Percentiles rank a stretch among this genome's conserved stretches.
phyloP scores from a whole-genome alignment of 2,797 vertebrate species.

The Oryzias sinensis region DNA sequence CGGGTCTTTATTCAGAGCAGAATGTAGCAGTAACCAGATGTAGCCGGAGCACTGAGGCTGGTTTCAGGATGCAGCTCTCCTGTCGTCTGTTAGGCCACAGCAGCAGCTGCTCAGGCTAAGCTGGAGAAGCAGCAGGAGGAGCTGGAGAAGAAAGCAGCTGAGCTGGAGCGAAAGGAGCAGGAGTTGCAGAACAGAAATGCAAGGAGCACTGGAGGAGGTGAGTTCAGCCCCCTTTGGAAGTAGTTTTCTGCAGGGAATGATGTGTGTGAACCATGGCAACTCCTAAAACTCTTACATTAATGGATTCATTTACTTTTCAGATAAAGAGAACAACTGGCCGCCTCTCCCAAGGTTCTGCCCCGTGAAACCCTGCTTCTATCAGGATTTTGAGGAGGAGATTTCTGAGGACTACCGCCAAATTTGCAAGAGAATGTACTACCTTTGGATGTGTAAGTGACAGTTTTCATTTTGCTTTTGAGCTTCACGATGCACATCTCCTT shows the following conservation, averaged over 20 bases:
- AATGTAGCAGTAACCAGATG: background rate
- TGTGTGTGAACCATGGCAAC: background rate
- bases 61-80: constrained; percentile 3
- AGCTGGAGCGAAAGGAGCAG: constrained; percentile 91
- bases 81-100: constrained; percentile 72
- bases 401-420: constrained; percentile 88
- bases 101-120: constrained; percentile 83
- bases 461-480: too few species aligned
- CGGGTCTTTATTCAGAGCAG: background rate
- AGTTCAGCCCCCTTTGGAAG: background rate
- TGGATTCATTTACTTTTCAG: constrained; percentile 62
- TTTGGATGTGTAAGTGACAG: constrained; percentile 93
- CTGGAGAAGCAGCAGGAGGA: constrained; percentile 94
- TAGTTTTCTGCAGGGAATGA: background rate
- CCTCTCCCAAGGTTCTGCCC: constrained; percentile 87
- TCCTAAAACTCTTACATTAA: background rate
- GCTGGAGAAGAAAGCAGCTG: constrained; percentile 91
- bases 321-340: constrained; percentile 94
- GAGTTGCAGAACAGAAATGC: constrained; percentile 80
- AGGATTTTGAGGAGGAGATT: constrained; percentile 95
- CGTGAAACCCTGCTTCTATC: constrained; percentile 94
- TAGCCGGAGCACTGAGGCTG: background rate
- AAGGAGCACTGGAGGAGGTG: constrained; percentile 31
- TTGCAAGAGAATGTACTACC: constrained; percentile 96
- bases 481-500: too few species aligned